Evolutionary conservation across 1,140 invertebrate genomes (phyloP), one percentile per base, ranked within the genome.

Genomic region (Mylabris phalerata): DNA sequence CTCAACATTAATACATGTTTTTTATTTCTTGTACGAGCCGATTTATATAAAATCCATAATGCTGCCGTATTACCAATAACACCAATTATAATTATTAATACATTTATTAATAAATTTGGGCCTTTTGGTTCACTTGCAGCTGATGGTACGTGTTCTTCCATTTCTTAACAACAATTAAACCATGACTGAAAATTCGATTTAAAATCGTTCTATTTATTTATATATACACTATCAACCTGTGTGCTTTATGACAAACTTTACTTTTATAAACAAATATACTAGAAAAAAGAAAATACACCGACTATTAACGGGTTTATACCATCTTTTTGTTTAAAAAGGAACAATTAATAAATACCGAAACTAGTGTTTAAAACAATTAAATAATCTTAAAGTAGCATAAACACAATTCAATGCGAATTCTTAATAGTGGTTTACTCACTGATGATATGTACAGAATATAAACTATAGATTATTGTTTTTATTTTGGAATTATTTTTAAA

Each of bases 1-100:
- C 86, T 82, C 57, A 93, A 75, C 81, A 92, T 84, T 62, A 92
- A 75, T 59, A 89, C 79, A 74, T 92, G 89, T 70, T 89, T 89
- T 48, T 82, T 78, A 71, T 91, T 92, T 65, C 88, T 78, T 41
- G 84, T 81, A 69, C 85, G 79, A 48, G 77, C 72, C 50, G 63
- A 75, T 65, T 77, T 77, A 59, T 78, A 78, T 5, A 86, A 73
- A 56, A 84, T 83, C 40, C 76, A 73, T n/a, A 86, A 67, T 4
- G 84, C 83, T 2, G 79, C 75, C 9, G 80, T 59, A 62, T 86
- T 86, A 2, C 82, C 84, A 6, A 79, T 61, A 11, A 82, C 78
- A 9, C 84, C 84, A 3, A 79, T 72, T 32, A 32, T 5, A 5
- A 32, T 32, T 32, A 32, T 32, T 32, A 32, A 32, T 32, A 32